phyloP scores from a whole-genome alignment of 2,113 vertebrate genomes.

The Strigops habroptila region DNA sequence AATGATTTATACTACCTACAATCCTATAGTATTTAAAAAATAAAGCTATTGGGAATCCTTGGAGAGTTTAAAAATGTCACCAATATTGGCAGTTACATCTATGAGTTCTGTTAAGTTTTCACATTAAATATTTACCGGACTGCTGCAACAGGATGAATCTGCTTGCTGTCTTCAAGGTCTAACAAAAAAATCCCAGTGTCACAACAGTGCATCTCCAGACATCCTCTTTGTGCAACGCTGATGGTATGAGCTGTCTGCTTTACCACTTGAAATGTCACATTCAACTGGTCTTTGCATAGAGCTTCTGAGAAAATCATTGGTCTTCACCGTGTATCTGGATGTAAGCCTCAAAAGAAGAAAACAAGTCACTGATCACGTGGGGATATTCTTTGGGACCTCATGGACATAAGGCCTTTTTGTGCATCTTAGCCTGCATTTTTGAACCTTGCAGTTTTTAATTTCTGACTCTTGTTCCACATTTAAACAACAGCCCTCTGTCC shows the following conservation, averaged over 20 bases:
- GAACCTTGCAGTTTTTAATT: not conserved
- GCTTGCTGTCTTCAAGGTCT: not conserved
- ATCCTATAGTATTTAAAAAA: not conserved
- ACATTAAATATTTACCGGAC: not conserved
- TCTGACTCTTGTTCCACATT: not conserved
- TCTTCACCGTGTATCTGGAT: not conserved
- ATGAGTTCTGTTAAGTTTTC: not conserved
- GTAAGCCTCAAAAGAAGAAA: not conserved
- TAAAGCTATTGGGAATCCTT: not conserved
- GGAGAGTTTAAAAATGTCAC: not conserved
- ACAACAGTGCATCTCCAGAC: not conserved
- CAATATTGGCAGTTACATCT: not conserved
- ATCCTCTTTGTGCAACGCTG: not conserved
- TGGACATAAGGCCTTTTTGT: not conserved
- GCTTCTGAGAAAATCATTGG: not conserved
- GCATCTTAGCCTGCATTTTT: not conserved
- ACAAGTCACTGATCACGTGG: not conserved
- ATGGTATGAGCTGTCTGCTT: not conserved
- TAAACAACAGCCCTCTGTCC: rapidly evolving
- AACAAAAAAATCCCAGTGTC: not conserved
- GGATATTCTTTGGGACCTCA: not conserved
- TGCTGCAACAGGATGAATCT: not conserved
- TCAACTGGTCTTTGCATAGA: not conserved
- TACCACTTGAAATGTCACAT: not conserved
- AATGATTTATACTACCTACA: not conserved